Evolutionary conservation across 1,140 invertebrate genomes (phyloP), one percentile per base, ranked within the genome.

Genomic region (Macrotrachela quadricornifera): DNA sequence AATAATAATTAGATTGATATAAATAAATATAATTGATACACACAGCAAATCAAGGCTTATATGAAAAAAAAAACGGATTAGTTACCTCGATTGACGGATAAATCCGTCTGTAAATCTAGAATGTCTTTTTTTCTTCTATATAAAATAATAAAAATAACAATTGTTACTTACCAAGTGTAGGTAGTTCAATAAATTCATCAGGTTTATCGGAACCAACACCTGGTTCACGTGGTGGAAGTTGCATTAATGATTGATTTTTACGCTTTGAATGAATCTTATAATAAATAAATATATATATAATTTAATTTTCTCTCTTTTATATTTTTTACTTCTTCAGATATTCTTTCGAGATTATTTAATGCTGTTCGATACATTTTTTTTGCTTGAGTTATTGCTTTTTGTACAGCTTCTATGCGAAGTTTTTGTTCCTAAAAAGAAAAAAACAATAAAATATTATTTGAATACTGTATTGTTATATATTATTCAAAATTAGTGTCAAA

Each of bases 201-300:
- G 51, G 45, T 54, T 53, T 55, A 58, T 87, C 83, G 1, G 83
- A 83, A 13, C 84, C 84, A 10, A 87, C 83, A 9, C 83, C 84
- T 1, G 83, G 83, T 65, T 86, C 83, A 58, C 84, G 68, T 0
- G 80, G 80, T 16, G 59, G 57, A 12, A 42, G 51, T 37, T 56
- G 53, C 12, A 58, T 37, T n/a, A 80, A 77, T 57, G 30, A 42
- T 39, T 42, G 49, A 39, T 15, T 46, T 46, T 46, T 46, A 6
- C 45, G 11, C 13, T 46, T 46, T 46, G 46, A 16, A 50, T n/a
- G 46, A 55, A 39, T 13, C 16, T 18, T 54, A 39, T 14, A 54
- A 39, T 39, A 17, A 17, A 54, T 14, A 41, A 47, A 30, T 12
- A 14, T 48, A 55, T 30, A 18, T 10, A 11, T 18, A n/a, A 21